phyloP scores from a whole-genome alignment of 2,888 invertebrate species.

The Odontocolon sp. region DNA sequence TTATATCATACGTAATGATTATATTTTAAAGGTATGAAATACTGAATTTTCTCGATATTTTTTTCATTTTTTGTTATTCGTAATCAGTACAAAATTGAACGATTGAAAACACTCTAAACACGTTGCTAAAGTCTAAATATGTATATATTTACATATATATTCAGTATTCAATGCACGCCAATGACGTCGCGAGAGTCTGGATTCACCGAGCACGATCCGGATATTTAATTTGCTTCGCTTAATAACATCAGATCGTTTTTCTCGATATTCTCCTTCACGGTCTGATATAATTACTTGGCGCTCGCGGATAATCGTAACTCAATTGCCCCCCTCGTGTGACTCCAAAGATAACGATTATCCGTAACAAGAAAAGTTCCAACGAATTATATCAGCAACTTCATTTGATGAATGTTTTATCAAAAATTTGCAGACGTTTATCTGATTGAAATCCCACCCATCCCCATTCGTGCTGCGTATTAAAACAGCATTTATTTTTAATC shows the following conservation, averaged over 20 bases:
- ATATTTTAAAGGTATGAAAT: too few species aligned
- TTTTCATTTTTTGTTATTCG: too few species aligned
- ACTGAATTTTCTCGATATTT: too few species aligned
- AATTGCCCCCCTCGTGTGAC: too few species aligned
- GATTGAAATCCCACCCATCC: not conserved
- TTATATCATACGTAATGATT: too few species aligned
- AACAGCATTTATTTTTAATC: too few species aligned
- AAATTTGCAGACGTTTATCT: not conserved
- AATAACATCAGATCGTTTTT: constrained; percentile 50
- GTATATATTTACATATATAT: not conserved
- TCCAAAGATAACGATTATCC: constrained; percentile 29
- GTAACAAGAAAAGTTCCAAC: too few species aligned
- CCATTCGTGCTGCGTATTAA: too few species aligned
- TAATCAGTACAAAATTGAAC: too few species aligned
- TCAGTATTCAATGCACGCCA: not conserved
- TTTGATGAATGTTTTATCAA: constrained; percentile 8
- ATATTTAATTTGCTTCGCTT: constrained; percentile 31
- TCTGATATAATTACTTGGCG: constrained; percentile 34
- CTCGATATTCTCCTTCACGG: constrained; percentile 17
- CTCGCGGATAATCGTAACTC: constrained; percentile 30
- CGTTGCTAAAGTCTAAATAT: not conserved
- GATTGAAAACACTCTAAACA: too few species aligned
- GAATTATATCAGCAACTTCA: too few species aligned
- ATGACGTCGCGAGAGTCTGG: not conserved
- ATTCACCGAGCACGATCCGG: constrained; percentile 23